phyloP scores from a whole-genome alignment of 2,797 vertebrate species.

The Zalophus californianus region DNA sequence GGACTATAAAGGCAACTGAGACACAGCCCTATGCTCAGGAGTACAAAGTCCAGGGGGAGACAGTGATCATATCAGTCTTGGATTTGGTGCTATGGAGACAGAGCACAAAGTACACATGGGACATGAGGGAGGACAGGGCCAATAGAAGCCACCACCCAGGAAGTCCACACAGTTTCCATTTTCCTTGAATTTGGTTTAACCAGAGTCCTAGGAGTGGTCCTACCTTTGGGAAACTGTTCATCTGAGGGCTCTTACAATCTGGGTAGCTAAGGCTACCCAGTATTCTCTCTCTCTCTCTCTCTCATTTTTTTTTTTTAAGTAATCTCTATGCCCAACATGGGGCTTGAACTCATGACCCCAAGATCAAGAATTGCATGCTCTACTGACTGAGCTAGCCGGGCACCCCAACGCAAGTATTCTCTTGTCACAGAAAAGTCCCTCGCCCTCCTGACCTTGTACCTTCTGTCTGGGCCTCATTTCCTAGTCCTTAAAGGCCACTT shows the following conservation, averaged over 20 bases:
- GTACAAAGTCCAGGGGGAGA: neutral
- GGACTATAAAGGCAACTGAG: neutral
- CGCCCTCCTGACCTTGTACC: neutral
- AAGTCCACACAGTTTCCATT: neutral
- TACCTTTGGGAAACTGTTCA: neutral
- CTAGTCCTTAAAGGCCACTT: neutral
- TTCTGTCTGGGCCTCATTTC: neutral
- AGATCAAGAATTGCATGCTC: neutral
- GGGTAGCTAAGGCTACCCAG: neutral
- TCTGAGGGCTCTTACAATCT: neutral
- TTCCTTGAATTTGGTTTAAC: neutral
- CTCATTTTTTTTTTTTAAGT: neutral
- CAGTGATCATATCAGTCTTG: neutral
- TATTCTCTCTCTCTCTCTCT: neutral
- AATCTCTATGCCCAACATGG: neutral
- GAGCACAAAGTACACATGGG: neutral
- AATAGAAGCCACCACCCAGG: rapidly evolving
- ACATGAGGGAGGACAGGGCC: neutral
- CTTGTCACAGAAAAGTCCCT: neutral
- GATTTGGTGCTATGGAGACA: neutral
- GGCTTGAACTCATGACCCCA: neutral
- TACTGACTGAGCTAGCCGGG: neutral
- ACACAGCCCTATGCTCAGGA: neutral
- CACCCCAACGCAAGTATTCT: neutral
- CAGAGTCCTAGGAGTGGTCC: neutral